Base-by-base conservation (phyloP, 1,140 invertebrate species). In the Sweltsa coloradensis region DNA sequence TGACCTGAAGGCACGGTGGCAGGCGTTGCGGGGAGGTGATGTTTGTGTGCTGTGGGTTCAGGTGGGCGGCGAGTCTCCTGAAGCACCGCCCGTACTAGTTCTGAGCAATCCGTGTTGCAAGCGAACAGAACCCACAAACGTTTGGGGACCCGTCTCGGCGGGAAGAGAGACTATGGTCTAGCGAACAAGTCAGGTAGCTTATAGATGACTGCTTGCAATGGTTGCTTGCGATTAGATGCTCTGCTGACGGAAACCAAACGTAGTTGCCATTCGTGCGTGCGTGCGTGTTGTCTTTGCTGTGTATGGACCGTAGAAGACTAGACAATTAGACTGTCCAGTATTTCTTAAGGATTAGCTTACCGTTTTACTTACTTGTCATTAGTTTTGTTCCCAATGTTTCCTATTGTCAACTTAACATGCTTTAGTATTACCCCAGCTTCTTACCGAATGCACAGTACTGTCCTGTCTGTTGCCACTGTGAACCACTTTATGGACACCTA, bases 101-200 rank as follows among this genome's bases (percentile, higher is more conserved):
- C 45, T 53, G 49, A 51, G 49, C 51, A 53, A 53, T 51, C 51
- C 51, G 41, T 53, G 48, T 51, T 53, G 43, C 40, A 49, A 52
- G 47, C 42, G 45, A 49, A 47, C 37, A 31, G 48, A 49, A 49
- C 41, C 47, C 46, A 41, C 44, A 19, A 41, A 47, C 36, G 41
- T 44, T 41, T 49, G 47, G 41, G 47, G 46, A 31, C 36, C 41
- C 37, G 24, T 51, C 27, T 37, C 41, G 34, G 34, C 37, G 43
- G 47, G 42, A 45, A 49, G 51, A 49, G 51, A 52, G 34, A 52
- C 51, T 45, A 45, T 52, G 51, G 47, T 52, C 41, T 50, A 50
- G 48, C 44, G 41, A 50, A 50, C 48, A 50, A 50, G 48, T 50
- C 41, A 50, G 48, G 42, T 50, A 50, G 48, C 48, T 50, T 50